Evolutionary conservation across 1,140 invertebrate genomes (phyloP).

Genomic region (Stenopsyche tienmushanensis): DNA sequence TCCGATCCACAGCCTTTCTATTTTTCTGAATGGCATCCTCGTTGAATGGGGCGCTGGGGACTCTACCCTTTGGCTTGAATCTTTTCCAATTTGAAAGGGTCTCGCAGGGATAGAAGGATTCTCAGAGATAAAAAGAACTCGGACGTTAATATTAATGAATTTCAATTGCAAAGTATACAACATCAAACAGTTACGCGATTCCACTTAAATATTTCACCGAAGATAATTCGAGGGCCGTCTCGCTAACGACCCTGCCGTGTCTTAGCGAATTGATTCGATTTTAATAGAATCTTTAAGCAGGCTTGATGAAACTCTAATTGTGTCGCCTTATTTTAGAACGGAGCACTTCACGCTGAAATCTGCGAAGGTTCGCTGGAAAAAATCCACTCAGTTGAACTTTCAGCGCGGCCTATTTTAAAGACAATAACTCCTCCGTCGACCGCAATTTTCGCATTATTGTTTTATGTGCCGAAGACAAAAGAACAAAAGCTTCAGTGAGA

Average conservation of each 20-base stretch:
- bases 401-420: slow-evolving; percentile 21
- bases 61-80: slow-evolving; percentile 25
- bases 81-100: slow-evolving; percentile 35
- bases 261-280: too few species aligned
- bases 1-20: slow-evolving; percentile 11
- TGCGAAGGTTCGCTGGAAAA: too few species aligned
- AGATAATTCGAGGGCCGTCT: too few species aligned
- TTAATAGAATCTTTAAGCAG: too few species aligned
- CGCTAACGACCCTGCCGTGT: too few species aligned
- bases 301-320: too few species aligned
- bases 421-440: slow-evolving; percentile 35
- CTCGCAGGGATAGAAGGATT: slow-evolving; percentile 15
- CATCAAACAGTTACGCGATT: not conserved
- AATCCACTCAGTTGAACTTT: not conserved
- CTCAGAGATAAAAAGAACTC: slow-evolving; percentile 19
- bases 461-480: slow-evolving; percentile 29
- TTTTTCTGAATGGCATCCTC: slow-evolving; percentile 22
- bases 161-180: slow-evolving; percentile 27
- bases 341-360: too few species aligned
- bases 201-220: too few species aligned
- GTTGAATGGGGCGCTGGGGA: slow-evolving; percentile 30
- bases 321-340: too few species aligned
- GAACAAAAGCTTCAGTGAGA: slow-evolving; percentile 27
- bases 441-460: slow-evolving; percentile 37
- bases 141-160: slow-evolving; percentile 39